Percentiles rank a stretch among this genome's conserved stretches.
These are phyloP conservation scores for Leptopilina boulardi DNA, from an alignment of 1,140 invertebrate species.

Conservation along the genomic window DNA sequence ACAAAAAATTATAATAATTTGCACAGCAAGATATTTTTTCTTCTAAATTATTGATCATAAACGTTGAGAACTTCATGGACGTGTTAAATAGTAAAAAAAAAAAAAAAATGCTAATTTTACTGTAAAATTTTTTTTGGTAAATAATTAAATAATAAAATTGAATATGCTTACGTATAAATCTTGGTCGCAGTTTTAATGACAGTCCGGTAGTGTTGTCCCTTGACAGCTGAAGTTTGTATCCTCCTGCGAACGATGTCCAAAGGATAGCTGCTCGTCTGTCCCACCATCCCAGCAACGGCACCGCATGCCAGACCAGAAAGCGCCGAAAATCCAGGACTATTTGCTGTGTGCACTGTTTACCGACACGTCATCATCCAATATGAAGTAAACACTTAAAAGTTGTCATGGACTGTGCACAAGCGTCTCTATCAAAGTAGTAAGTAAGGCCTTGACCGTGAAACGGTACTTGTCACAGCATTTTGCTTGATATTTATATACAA, in stretches of 20 bases:
- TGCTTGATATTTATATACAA: slow-evolving; percentile 52
- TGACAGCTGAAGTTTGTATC: slow-evolving; percentile 86
- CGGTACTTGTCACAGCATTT: slow-evolving; percentile 63
- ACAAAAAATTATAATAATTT: no score
- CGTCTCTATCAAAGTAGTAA: slow-evolving; percentile 63
- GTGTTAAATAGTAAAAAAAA: no score
- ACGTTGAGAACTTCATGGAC: no score
- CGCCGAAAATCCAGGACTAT: slow-evolving; percentile 72
- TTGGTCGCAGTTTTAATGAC: slow-evolving; percentile 80
- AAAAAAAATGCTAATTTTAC: background rate
- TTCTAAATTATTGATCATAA: no score
- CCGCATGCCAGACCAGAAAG: slow-evolving; percentile 87
- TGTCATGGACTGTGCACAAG: slow-evolving; percentile 65
- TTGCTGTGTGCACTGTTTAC: slow-evolving; percentile 69
- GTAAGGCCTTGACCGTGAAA: slow-evolving; percentile 65
- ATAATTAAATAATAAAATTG: slow-evolving; percentile 36
- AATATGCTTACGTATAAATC: slow-evolving; percentile 81
- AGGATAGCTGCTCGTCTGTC: slow-evolving; percentile 97
- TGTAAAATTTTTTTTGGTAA: background rate
- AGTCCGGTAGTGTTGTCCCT: slow-evolving; percentile 80
- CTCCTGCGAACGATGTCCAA: slow-evolving; percentile 92
- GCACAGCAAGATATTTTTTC: no score
- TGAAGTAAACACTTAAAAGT: slow-evolving; percentile 67
- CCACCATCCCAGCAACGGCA: slow-evolving; percentile 92
- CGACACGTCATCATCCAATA: slow-evolving; percentile 70